phyloP scores from a whole-genome alignment of 2,113 vertebrate species.

The Sakesphorus luctuosus region DNA sequence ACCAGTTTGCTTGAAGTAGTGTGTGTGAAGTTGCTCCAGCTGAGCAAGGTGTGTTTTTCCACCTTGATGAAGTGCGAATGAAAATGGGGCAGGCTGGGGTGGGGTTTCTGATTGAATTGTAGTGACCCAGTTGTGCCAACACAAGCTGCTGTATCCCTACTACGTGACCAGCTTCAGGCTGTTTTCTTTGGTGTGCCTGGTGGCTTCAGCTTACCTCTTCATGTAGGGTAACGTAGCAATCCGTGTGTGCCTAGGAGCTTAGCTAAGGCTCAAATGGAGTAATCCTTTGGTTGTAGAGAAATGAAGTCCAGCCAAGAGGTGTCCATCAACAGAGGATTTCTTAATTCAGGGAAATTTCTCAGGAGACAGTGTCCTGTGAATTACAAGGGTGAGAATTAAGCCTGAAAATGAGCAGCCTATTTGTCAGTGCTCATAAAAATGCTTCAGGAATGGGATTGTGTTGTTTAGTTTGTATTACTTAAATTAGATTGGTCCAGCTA shows the following conservation, averaged over 20 bases:
- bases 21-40: neutral
- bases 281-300: neutral
- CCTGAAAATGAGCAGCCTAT: neutral
- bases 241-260: neutral
- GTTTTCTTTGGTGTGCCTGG: neutral
- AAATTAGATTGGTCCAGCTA: neutral
- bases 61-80: neutral
- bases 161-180: neutral
- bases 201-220: neutral
- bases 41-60: neutral
- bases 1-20: neutral
- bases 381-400: neutral
- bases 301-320: neutral
- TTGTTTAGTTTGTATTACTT: neutral
- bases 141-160: neutral
- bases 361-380: neutral
- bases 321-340: neutral
- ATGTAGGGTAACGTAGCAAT: neutral
- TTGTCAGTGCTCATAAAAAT: neutral
- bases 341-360: neutral
- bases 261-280: neutral
- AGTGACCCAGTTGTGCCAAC: neutral
- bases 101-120: neutral
- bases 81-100: rapidly evolving
- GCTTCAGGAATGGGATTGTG: neutral